Evolutionary conservation across 1,140 invertebrate species (phyloP).

Genomic region (Periplaneta americana): DNA sequence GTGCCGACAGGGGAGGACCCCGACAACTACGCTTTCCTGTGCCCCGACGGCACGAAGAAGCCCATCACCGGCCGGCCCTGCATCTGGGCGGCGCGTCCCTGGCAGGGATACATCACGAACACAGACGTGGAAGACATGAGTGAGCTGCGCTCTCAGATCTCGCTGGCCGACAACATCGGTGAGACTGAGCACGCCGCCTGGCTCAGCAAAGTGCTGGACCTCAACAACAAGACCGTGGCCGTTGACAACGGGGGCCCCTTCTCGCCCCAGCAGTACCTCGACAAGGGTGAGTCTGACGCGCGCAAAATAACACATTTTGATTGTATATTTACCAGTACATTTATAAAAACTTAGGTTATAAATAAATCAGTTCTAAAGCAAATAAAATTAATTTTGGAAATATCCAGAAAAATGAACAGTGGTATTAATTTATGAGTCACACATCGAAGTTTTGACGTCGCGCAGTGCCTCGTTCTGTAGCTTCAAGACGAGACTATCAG

Average conservation of each 20-base stretch:
- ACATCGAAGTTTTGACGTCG: too few species aligned
- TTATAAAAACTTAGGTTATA: too few species aligned
- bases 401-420: too few species aligned
- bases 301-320: too few species aligned
- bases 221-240: conserved; percentile 46
- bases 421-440: too few species aligned
- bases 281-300: conserved; percentile 40
- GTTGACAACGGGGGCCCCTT: conserved; percentile 56
- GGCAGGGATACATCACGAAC: conserved; percentile 63
- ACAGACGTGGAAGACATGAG: conserved; percentile 5
- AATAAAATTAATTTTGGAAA: too few species aligned
- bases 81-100: conserved; percentile 73
- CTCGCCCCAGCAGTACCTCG: conserved; percentile 55
- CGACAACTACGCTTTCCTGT: conserved; percentile 65
- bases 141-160: conserved; percentile 27
- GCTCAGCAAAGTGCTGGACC: conserved; percentile 48
- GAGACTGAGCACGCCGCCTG: conserved; percentile 42
- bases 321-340: too few species aligned
- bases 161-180: conserved; percentile 35
- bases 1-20: conserved; percentile 47
- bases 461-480: too few species aligned
- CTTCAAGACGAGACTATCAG: too few species aligned
- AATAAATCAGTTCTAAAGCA: too few species aligned
- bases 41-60: conserved; percentile 69
- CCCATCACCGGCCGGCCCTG: conserved; percentile 62